Percentiles rank a stretch among this genome's conserved stretches.
These are phyloP conservation scores for Epizoanthus illoricatus DNA, from an alignment of 92 coral and sea anemone genomes.

Conservation along the genomic window DNA sequence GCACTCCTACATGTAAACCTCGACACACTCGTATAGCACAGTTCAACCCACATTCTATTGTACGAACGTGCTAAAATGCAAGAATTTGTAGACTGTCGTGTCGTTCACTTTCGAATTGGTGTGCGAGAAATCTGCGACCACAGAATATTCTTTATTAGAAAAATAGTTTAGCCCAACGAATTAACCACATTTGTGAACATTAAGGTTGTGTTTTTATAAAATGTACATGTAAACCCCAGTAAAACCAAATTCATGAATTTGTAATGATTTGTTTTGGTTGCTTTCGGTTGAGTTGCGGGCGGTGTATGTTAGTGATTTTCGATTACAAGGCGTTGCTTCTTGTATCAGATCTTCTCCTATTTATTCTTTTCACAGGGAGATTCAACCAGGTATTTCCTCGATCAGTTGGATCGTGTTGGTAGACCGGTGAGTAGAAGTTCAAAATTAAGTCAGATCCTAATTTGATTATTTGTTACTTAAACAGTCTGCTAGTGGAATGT, in stretches of 20 bases:
- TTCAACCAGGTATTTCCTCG: slow-evolving; percentile 95
- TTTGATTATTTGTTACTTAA: slow-evolving; percentile 53
- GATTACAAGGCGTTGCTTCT: slow-evolving; percentile 40
- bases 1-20: slow-evolving; percentile 20
- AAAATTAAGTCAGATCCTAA: slow-evolving; percentile 44
- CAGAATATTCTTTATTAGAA: slow-evolving; percentile 9
- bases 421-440: slow-evolving; percentile 83
- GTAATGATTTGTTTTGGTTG: slow-evolving; percentile 48
- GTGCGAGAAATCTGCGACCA: slow-evolving; percentile 10
- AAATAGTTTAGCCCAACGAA: slow-evolving; percentile 11
- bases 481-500: slow-evolving; percentile 42
- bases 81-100: slow-evolving; percentile 11
- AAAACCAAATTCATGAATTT: slow-evolving; percentile 42
- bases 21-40: slow-evolving; percentile 6
- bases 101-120: slow-evolving; percentile 35
- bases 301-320: slow-evolving; percentile 30
- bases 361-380: slow-evolving; percentile 80
- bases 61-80: slow-evolving; percentile 10
- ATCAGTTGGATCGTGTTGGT: slow-evolving; percentile 91
- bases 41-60: not conserved
- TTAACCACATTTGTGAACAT: slow-evolving; percentile 20
- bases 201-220: slow-evolving; percentile 29
- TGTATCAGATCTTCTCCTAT: slow-evolving; percentile 22
- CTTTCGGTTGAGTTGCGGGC: slow-evolving; percentile 45
- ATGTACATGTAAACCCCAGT: slow-evolving; percentile 27